These are phyloP conservation scores for Synergus umbraculus DNA, from an alignment of 2,888 invertebrate genomes.

Conservation along the genomic window DNA sequence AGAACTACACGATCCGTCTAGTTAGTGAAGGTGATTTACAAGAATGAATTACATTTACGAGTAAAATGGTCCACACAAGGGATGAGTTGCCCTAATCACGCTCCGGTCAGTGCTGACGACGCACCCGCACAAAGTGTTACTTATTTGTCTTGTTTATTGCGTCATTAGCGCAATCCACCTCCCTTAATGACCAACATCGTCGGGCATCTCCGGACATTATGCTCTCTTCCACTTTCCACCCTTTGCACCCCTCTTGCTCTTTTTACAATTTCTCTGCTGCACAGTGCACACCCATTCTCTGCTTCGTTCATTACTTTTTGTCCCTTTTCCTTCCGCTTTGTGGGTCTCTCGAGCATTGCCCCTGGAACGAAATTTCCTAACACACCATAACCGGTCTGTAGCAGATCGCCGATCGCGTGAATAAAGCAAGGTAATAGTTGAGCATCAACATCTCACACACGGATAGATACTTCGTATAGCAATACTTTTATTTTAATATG, in stretches of 20 bases:
- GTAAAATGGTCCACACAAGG: not conserved
- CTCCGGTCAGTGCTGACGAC: slow-evolving; percentile 36
- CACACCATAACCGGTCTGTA: not conserved
- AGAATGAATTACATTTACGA: slow-evolving; percentile 4
- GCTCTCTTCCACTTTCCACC: slow-evolving; percentile 40
- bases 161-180: slow-evolving; percentile 56
- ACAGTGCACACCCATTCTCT: not conserved
- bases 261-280: slow-evolving; percentile 41
- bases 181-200: slow-evolving; percentile 51
- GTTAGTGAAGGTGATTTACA: not conserved
- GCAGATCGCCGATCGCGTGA: slow-evolving; percentile 3
- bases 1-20: not conserved
- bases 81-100: slow-evolving; percentile 28
- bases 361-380: slow-evolving; percentile 29
- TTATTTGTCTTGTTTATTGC: slow-evolving; percentile 52
- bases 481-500: not conserved
- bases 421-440: not conserved
- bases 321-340: not conserved
- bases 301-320: slow-evolving; percentile 15
- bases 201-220: slow-evolving; percentile 50
- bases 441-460: not conserved
- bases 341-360: not conserved
- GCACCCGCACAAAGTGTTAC: slow-evolving; percentile 40
- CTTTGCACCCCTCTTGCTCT: slow-evolving; percentile 47
- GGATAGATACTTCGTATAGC: not conserved